phyloP scores from a whole-genome alignment of 1,140 invertebrate species.

The Cotesia vestalis region DNA sequence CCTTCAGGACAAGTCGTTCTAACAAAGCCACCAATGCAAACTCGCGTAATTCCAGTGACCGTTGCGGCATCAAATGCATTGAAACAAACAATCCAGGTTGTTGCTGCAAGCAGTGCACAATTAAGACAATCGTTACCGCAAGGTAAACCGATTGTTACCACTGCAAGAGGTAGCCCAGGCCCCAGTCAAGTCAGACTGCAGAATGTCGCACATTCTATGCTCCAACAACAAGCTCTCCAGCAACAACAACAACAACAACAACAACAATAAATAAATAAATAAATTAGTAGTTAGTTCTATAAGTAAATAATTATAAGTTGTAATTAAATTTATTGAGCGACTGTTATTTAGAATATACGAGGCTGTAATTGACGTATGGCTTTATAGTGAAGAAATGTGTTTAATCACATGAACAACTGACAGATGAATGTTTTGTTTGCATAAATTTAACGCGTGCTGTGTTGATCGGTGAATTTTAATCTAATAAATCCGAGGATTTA shows the following conservation, averaged over 20 bases:
- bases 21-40: slow-evolving; percentile 61
- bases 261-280: slow-evolving; percentile 37
- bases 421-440: no score
- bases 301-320: slow-evolving; percentile 4
- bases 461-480: no score
- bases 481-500: no score
- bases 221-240: slow-evolving; percentile 51
- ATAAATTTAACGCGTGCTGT: no score
- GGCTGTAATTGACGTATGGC: no score
- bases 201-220: slow-evolving; percentile 54
- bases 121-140: slow-evolving; percentile 57
- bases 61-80: slow-evolving; percentile 58
- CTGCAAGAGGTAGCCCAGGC: slow-evolving; percentile 58
- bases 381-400: no score
- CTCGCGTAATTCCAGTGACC: slow-evolving; percentile 67
- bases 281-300: no score
- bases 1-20: slow-evolving; percentile 61
- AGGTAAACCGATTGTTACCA: slow-evolving; percentile 59
- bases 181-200: slow-evolving; percentile 63
- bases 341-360: no score
- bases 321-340: no score
- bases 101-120: slow-evolving; percentile 58
- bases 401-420: no score
- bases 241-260: slow-evolving; percentile 39
- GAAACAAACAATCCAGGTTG: slow-evolving; percentile 71